These are phyloP conservation scores for Vesta saturnalis DNA, from an alignment of 2,888 invertebrate species.

Conservation along the genomic window DNA sequence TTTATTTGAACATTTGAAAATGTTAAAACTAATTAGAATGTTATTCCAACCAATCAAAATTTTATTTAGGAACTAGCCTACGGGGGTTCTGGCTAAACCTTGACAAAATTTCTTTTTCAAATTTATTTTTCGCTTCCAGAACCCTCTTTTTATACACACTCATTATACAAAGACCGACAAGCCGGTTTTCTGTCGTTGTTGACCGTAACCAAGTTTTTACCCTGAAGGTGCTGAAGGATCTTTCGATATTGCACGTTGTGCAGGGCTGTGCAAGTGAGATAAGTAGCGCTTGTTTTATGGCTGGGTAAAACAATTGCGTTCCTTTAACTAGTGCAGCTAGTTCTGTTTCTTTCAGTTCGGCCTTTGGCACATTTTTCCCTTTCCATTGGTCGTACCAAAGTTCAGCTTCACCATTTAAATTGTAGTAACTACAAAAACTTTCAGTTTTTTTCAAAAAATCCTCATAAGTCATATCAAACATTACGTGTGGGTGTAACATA, in stretches of 20 bases:
- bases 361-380: conserved; percentile 5
- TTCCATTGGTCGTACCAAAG: conserved; percentile 5
- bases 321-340: background rate
- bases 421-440: background rate
- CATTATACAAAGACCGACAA: conserved; percentile 15
- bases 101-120: background rate
- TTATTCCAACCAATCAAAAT: background rate
- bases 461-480: background rate
- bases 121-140: background rate
- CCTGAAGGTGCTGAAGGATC: conserved; percentile 18
- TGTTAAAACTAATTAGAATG: conserved; percentile 2
- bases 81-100: background rate
- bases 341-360: conserved; percentile 7
- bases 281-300: conserved; percentile 2
- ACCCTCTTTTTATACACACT: background rate
- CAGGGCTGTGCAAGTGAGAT: conserved; percentile 9
- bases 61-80: too few relatives aligned
- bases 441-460: background rate
- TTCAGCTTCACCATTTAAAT: background rate
- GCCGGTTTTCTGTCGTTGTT: conserved; percentile 16
- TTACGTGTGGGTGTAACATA: background rate
- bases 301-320: conserved; percentile 1
- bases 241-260: conserved; percentile 13
- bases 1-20: conserved; percentile 2
- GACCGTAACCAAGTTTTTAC: conserved; percentile 20